A percentile compares a stretch with the other conserved stretches of the same genome.
Conservation (phyloP, 2,888 invertebrate genomes). For the Phyllotreta cruciferae region DNA sequence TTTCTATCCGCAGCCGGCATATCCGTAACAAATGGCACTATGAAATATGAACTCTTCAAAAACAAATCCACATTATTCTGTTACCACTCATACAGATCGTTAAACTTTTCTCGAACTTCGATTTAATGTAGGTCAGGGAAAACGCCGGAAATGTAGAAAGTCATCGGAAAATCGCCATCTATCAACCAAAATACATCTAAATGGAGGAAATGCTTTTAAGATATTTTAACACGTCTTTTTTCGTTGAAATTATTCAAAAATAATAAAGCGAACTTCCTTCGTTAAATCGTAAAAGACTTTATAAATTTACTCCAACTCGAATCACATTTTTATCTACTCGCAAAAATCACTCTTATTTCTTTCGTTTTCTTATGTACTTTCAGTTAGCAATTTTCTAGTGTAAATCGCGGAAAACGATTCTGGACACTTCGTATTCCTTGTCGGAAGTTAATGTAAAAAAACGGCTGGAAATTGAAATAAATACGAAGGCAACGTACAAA, state of each 20-base stretch:
- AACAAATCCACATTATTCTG: slow-evolving; percentile 42
- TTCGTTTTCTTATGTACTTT: no score
- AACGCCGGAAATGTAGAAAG: slow-evolving; percentile 8
- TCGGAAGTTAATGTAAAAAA: slow-evolving; percentile 7
- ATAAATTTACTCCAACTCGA: no score
- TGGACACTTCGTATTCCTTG: slow-evolving; percentile 6
- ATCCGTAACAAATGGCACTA: slow-evolving; percentile 41
- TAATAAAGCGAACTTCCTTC: no score
- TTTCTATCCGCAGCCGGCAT: slow-evolving; percentile 28
- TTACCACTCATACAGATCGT: slow-evolving; percentile 41
- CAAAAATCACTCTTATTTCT: no score
- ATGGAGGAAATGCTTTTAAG: slow-evolving; percentile 9
- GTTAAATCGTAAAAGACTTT: no score
- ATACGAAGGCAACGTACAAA: slow-evolving; percentile 19
- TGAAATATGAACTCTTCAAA: slow-evolving; percentile 41
- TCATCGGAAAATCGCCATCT: slow-evolving; percentile 23
- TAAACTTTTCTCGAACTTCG: slow-evolving; percentile 27
- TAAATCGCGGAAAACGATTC: slow-evolving; percentile 2
- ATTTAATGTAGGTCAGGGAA: slow-evolving; percentile 15
- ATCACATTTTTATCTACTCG: no score
- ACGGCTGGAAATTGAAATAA: slow-evolving; percentile 21
- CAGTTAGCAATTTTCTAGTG: no score
- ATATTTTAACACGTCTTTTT: slow-evolving; percentile 3
- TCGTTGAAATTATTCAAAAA: neutral
- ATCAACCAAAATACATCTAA: slow-evolving; percentile 17